Evolutionary conservation across 2,113 vertebrate genomes (phyloP), one percentile per base, ranked within the genome.

Genomic region (Burhinus oedicnemus): DNA sequence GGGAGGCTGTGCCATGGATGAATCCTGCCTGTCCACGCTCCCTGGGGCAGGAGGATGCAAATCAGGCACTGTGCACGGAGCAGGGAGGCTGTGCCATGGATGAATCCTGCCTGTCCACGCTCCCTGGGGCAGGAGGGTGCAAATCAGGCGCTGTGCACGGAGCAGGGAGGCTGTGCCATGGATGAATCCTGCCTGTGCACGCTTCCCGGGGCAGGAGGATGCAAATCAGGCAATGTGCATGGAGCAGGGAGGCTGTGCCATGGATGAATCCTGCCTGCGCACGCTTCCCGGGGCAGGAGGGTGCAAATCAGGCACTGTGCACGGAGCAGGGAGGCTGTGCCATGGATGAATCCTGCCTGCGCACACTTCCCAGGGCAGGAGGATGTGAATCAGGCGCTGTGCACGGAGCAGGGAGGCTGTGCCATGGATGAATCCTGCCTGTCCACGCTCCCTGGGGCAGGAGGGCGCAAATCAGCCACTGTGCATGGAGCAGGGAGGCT

Each of bases 241-340:
- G 4, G 42, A 42, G 12, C 12, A 12, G 25, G 57, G 14, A 47
- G 2, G 14, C 3, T 0, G 0, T 16, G 49, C 0, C 1, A 1
- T 0, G 34, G 68, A 2, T n/a, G 6, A 8, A 8, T 44, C 9
- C 22, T 51, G 60, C 18, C 58, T 1, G 3, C 3, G 54, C 2
- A 0, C 1, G 8, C 12, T 23, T 4, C 2, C 0, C 2, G 16
- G 38, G 22, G 66, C 15, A 5, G 5, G 12, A 45, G 12, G 6
- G 29, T 5, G 40, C 11, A 10, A 12, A 7, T 3, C 7, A 22
- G 34, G 32, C 2, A 16, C 22, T 4, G 32, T 1, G 4, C 6
- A 1, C 1, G 10, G 51, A 20, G 65, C 30, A 18, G 45, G 25
- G 21, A 22, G 9, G 4, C 9, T 0, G 1, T 5, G n/a, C 1